Evolutionary conservation across 1,140 invertebrate genomes (phyloP).

Genomic region (Conopomorpha cramerella): DNA sequence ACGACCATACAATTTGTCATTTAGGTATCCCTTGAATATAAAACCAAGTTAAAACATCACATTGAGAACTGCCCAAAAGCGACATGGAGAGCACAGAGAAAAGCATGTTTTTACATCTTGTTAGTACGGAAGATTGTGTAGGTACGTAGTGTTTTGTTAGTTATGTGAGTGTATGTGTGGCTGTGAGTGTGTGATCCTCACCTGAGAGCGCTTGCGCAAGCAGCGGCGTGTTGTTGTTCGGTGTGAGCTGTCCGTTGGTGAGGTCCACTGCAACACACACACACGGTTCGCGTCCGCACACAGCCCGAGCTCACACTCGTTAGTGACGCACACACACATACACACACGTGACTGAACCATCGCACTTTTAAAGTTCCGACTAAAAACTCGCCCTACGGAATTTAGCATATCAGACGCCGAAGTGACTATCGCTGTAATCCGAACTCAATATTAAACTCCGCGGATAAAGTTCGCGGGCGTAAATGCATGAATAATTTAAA

Average conservation of each 20-base stretch:
- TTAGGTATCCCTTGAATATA: too few relatives aligned
- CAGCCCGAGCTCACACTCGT: conserved; percentile 33
- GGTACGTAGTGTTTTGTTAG: too few relatives aligned
- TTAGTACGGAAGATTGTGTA: too few relatives aligned
- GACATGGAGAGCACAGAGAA: too few relatives aligned
- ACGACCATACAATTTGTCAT: too few relatives aligned
- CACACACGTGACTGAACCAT: conserved; percentile 55
- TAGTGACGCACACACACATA: conserved; percentile 30
- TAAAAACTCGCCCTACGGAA: conserved; percentile 12
- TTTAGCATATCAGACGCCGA: conserved; percentile 25
- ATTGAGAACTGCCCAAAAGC: too few relatives aligned
- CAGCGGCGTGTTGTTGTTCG: conserved; percentile 91
- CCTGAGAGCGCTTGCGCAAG: conserved; percentile 93
- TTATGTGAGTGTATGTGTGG: conserved; percentile 8
- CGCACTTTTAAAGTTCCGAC: conserved; percentile 15
- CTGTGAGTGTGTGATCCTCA: conserved; percentile 55
- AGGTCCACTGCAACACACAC: conserved; percentile 86
- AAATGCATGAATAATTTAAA: conserved; percentile 52
- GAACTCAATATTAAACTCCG: conserved; percentile 30
- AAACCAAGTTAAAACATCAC: too few relatives aligned
- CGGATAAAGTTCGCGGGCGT: conserved; percentile 32
- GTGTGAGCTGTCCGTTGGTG: conserved; percentile 91
- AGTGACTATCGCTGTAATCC: conserved; percentile 29
- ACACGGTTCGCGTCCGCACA: conserved; percentile 53
- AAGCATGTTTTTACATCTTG: too few relatives aligned